These are phyloP conservation scores for Theonella swinhoei DNA, from an alignment of 37 sponge, comb jelly and placozoan species.

Conservation along the genomic window DNA sequence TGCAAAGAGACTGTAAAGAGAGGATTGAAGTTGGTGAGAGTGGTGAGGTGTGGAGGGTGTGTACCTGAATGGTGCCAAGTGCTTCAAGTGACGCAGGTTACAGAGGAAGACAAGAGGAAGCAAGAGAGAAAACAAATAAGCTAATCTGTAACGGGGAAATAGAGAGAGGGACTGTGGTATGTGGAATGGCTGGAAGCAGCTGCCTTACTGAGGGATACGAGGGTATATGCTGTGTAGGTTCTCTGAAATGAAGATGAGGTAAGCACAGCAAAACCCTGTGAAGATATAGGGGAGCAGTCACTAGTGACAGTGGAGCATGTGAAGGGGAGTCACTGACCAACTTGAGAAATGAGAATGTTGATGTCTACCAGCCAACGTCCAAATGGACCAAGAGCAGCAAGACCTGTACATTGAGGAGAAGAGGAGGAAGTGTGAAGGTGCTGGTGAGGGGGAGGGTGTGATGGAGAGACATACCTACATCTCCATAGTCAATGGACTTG, in stretches of 20 bases:
- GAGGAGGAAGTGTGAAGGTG: background rate
- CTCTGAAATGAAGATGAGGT: conserved; percentile 92
- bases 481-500: conserved; percentile 84
- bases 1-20: conserved; percentile 69
- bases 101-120: conserved; percentile 52
- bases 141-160: conserved; percentile 3
- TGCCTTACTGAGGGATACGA: conserved; percentile 48
- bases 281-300: background rate
- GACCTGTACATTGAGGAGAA: conserved; percentile 23
- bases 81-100: conserved; percentile 55
- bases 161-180: background rate
- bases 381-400: conserved; percentile 62
- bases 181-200: background rate
- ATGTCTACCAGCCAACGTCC: conserved; percentile 77
- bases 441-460: too few relatives aligned
- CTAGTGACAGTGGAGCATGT: background rate
- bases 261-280: conserved; percentile 95
- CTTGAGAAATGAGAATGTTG: conserved; percentile 79
- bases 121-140: conserved; percentile 32
- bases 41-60: background rate
- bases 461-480: too few relatives aligned
- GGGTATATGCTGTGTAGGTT: conserved; percentile 73
- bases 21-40: background rate
- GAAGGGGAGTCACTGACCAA: conserved; percentile 48
- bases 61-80: conserved; percentile 63